Evolutionary conservation across 2,113 vertebrate genomes (phyloP).

Genomic region (Bos indicus): DNA sequence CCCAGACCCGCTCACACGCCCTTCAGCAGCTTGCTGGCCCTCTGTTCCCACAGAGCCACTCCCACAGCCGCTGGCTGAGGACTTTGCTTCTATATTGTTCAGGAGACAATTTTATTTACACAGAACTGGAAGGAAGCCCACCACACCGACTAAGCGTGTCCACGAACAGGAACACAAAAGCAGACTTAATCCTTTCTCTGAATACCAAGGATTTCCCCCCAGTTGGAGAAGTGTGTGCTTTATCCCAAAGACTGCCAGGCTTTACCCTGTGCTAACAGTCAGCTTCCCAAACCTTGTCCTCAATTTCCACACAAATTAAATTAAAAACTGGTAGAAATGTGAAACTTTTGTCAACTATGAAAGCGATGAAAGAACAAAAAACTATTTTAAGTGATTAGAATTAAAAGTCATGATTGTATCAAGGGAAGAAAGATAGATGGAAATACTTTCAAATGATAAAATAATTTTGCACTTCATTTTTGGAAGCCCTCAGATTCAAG

Average conservation of each 20-base stretch:
- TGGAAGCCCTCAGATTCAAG: background rate
- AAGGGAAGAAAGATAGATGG: background rate
- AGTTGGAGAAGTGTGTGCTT: background rate
- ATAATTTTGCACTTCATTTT: background rate
- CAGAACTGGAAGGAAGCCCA: background rate
- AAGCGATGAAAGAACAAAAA: background rate
- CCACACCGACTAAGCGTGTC: background rate
- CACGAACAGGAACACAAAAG: background rate
- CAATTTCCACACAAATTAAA: background rate
- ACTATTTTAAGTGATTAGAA: background rate
- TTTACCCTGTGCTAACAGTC: background rate
- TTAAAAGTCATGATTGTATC: background rate
- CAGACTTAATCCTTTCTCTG: background rate
- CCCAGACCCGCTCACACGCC: background rate
- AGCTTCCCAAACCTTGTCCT: background rate
- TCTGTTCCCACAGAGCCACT: background rate
- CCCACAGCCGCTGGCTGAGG: background rate
- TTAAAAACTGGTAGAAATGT: background rate
- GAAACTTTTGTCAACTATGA: background rate
- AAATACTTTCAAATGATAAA: background rate
- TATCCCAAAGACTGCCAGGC: background rate
- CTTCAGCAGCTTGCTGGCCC: background rate
- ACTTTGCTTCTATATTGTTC: background rate
- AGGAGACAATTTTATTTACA: background rate
- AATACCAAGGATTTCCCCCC: background rate